Base-by-base conservation (phyloP, 1,140 invertebrate species). In the Anastrepha ludens region DNA sequence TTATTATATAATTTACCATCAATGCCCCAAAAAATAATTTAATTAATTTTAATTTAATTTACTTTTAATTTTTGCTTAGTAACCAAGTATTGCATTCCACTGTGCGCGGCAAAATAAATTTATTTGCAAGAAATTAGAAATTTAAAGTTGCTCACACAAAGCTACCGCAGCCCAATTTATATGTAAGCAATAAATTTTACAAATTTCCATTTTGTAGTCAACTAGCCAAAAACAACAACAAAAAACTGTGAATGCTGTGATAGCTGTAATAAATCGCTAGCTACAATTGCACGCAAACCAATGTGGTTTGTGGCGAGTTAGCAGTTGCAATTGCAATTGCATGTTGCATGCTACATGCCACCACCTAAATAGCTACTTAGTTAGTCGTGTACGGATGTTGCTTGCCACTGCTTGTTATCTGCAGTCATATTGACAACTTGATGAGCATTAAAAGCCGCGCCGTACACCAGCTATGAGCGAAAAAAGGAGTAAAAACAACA, bases 311-410 rank as follows among this genome's bases (percentile, higher is more conserved):
- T 81, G 74, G 74, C 74, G 44, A 81, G 74, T 81, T 81, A 81
- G 47, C 20, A n/a, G 74, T 41, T 81, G 64, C 29, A 29, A 29
- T 67, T 67, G 41, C 47, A 81, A 81, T 81, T 81, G 74, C 74
- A 81, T 81, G 74, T 81, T 55, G 74, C 44, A 81, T 81, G 74
- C n/a, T n/a, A 55, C 74, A 81, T 58, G 74, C 74, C 47, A 81
- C 6, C 13, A n/a, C 13, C 39, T 47, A 74, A 44, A 74, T n/a
- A 44, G 41, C 6, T 47, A 47, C 67, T 55, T 13, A 78, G 17
- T 39, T 81, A 81, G 41, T 44, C 17, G 29, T 55, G 47, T 9
- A 78, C 20, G n/a, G 8, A 58, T 55, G 47, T 81, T 81, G 17
- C n/a, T 55, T 17, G 3, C 9, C n/a, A 81, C 74, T 55, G 44